Evolutionary conservation across 2,797 vertebrate species (phyloP), one percentile per base, ranked within the genome.

Genomic region (Enteromius trimaculatus): DNA sequence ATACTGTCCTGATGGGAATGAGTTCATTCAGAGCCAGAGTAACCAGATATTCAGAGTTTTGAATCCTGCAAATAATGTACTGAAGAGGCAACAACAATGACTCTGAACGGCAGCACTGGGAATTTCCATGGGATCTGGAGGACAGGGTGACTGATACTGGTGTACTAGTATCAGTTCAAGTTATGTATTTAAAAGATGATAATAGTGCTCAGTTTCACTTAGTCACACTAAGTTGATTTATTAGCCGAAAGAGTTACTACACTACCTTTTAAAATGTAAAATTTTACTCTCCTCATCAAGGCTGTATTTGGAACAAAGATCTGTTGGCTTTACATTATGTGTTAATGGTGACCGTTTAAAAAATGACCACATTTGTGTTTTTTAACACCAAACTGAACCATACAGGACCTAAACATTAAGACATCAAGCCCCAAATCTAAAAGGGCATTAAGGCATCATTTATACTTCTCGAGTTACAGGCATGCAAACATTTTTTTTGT

Each of bases 1-100:
- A 81, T 51, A 72, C 69, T 37, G 69, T 62, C 39, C 69, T 70
- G 42, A 77, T 83, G 71, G 42, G 37, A 84, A 55, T 1, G 49
- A 31, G 55, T 68, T 29, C 39, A 51, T 75, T 79, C 62, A 39
- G 21, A 16, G 69, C 6, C 10, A 21, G 37, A 31, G 77, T 51
- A 80, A 85, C 21, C 58, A 26, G 76, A 87, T 71, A 76, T 16
- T 19, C 37, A 51, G 26, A n/a, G 44, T 16, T 51, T 64, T 3
- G 23, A 75, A 19, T 4, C n/a, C 31, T 81, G 29, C 23, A 74
- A 55, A 74, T 49, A 79, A 53, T 3, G 77, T 26, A 64, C 19
- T 23, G 3, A 37, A 72, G 7, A 64, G 34, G 23, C 31, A 37
- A 29, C 16, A 65, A 37, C 42, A 81, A 62, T 13, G 53, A 47